phyloP scores from a whole-genome alignment of 2,888 invertebrate species.

The Drosophila pseudotalamancana region DNA sequence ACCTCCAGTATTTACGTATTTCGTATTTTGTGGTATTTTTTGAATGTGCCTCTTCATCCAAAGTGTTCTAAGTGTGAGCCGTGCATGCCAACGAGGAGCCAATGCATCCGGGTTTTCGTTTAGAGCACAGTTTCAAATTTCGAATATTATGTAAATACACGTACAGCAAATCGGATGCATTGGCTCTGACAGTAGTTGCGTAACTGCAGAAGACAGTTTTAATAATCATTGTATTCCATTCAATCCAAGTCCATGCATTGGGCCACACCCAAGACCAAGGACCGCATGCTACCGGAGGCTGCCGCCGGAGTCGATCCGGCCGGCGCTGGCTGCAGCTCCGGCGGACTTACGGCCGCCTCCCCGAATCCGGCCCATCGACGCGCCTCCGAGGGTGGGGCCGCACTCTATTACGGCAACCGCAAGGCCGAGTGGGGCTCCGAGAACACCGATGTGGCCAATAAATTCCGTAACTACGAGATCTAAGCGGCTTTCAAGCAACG shows the following conservation, averaged over 20 bases:
- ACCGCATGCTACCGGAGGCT: slow-evolving; percentile 91
- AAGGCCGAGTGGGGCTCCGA: slow-evolving; percentile 89
- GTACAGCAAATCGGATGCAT: slow-evolving; percentile 23
- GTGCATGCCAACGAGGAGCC: slow-evolving; percentile 47
- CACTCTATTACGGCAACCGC: slow-evolving; percentile 87
- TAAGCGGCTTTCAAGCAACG: slow-evolving; percentile 85
- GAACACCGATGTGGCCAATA: slow-evolving; percentile 92
- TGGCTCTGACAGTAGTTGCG: slow-evolving; percentile 36
- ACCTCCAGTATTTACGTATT: slow-evolving; percentile 28
- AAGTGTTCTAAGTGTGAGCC: slow-evolving; percentile 44
- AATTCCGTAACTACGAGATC: slow-evolving; percentile 96
- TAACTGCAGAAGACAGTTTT: background rate
- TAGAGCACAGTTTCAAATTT: slow-evolving; percentile 17
- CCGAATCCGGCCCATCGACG: slow-evolving; percentile 88
- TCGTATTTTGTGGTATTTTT: slow-evolving; percentile 43
- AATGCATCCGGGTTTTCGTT: slow-evolving; percentile 37
- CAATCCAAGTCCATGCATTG: slow-evolving; percentile 93
- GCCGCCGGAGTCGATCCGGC: slow-evolving; percentile 74
- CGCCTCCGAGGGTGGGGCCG: slow-evolving; percentile 94
- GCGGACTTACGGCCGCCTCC: slow-evolving; percentile 86
- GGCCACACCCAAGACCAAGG: slow-evolving; percentile 95
- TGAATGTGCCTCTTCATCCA: slow-evolving; percentile 71
- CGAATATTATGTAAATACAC: slow-evolving; percentile 23
- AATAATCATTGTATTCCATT: slow-evolving; percentile 37
- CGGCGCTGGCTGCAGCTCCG: slow-evolving; percentile 82